A percentile compares a stretch with the other conserved stretches of the same genome.
Conservation (phyloP, 1,140 invertebrate species). For the Drosophila triauraria region DNA sequence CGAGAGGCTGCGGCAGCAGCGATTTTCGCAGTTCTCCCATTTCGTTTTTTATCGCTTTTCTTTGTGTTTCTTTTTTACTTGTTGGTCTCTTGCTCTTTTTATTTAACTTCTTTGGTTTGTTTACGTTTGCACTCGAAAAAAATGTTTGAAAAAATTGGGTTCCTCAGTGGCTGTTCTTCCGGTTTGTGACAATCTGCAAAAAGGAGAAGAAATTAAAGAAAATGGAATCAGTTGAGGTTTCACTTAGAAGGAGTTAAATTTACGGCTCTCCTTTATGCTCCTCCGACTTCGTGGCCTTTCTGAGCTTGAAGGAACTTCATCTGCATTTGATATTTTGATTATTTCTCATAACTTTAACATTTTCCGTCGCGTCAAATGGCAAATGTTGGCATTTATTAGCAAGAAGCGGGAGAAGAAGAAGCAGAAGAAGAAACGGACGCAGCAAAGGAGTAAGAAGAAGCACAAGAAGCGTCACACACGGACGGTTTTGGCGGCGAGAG, state of each 20-base stretch:
- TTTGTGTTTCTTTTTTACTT: slow-evolving; percentile 15
- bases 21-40: slow-evolving; percentile 68
- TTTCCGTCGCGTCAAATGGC: slow-evolving; percentile 60
- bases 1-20: slow-evolving; percentile 50
- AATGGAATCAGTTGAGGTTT: not conserved
- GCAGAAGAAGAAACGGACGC: not conserved
- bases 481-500: slow-evolving; percentile 45
- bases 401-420: not conserved
- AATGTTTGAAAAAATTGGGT: slow-evolving; percentile 50
- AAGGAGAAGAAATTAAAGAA: not conserved
- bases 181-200: slow-evolving; percentile 4
- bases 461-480: slow-evolving; percentile 63
- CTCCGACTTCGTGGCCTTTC: not conserved
- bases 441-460: not conserved
- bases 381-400: slow-evolving; percentile 69
- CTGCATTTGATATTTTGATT: slow-evolving; percentile 47
- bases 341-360: slow-evolving; percentile 41
- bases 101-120: slow-evolving; percentile 42
- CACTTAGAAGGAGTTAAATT: not conserved
- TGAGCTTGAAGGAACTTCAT: slow-evolving; percentile 5
- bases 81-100: slow-evolving; percentile 2
- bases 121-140: slow-evolving; percentile 48
- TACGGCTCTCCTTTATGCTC: no score
- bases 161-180: not conserved
- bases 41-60: slow-evolving; percentile 46